Percentiles rank a stretch among this genome's conserved stretches.
Conservation (phyloP, 2,797 vertebrate species). For the Lepilemur ruficaudatus region DNA sequence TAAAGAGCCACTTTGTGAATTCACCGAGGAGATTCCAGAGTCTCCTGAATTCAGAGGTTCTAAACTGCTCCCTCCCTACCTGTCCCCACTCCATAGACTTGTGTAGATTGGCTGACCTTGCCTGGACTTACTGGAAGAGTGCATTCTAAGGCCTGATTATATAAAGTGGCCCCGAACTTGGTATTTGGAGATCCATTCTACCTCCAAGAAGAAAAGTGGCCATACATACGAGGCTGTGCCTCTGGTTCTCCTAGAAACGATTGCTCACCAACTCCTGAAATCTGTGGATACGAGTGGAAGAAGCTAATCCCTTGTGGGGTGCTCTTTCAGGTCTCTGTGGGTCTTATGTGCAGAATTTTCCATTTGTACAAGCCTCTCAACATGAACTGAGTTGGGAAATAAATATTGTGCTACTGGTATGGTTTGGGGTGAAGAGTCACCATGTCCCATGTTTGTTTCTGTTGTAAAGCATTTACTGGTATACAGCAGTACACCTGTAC, state of each 20-base stretch:
- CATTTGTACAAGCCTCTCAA: neutral
- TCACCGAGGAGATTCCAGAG: neutral
- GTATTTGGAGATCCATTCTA: neutral
- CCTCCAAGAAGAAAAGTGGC: neutral
- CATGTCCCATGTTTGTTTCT: neutral
- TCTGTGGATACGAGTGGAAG: neutral
- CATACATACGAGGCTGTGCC: rapidly evolving
- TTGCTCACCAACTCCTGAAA: neutral
- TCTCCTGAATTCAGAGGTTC: neutral
- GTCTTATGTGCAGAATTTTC: neutral
- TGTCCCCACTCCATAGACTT: no score
- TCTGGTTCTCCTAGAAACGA: neutral
- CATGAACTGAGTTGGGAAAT: neutral
- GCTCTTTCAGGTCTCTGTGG: neutral
- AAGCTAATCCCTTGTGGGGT: neutral
- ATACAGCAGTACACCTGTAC: neutral
- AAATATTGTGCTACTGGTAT: no score
- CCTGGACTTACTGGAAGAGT: neutral
- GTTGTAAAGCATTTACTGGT: rapidly evolving
- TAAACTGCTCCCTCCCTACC: rapidly evolving
- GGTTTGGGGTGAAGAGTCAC: neutral
- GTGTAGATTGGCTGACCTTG: neutral
- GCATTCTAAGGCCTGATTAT: neutral
- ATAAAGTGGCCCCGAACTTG: neutral
- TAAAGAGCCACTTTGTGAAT: neutral